Evolutionary conservation across 2,113 vertebrate species (phyloP).

Genomic region (Fulica atra): DNA sequence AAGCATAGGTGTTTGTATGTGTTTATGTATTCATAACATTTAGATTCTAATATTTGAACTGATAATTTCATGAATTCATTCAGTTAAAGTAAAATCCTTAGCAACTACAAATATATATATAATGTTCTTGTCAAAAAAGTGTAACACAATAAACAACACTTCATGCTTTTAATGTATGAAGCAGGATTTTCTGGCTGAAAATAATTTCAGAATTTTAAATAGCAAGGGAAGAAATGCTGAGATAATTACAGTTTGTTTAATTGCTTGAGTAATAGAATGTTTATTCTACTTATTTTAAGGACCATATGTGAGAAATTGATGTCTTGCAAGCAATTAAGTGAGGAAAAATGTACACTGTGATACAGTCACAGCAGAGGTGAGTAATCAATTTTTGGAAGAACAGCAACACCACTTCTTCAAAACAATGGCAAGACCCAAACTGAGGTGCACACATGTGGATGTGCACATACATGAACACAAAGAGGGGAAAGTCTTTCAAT

Average conservation of each 20-base stretch:
- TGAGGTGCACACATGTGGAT: background rate
- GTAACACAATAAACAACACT: background rate
- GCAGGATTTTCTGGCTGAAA: background rate
- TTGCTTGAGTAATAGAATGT: background rate
- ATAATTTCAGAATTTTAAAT: background rate
- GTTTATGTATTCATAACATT: background rate
- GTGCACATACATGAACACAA: background rate
- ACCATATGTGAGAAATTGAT: background rate
- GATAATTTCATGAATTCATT: background rate
- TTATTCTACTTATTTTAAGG: background rate
- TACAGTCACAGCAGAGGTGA: background rate
- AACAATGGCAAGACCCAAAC: background rate
- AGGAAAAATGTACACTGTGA: background rate
- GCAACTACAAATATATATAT: background rate
- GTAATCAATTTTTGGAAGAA: background rate
- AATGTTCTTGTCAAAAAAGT: background rate
- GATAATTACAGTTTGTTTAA: background rate
- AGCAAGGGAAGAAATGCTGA: background rate
- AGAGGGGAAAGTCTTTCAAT: background rate
- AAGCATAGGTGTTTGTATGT: rapidly evolving
- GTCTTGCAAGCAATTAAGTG: background rate
- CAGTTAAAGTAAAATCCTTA: background rate
- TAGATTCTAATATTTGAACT: background rate
- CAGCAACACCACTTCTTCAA: background rate
- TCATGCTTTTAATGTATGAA: background rate